Evolutionary conservation across 2,113 vertebrate species (phyloP), one percentile per base, ranked within the genome.

Genomic region (Podarcis raffonei): DNA sequence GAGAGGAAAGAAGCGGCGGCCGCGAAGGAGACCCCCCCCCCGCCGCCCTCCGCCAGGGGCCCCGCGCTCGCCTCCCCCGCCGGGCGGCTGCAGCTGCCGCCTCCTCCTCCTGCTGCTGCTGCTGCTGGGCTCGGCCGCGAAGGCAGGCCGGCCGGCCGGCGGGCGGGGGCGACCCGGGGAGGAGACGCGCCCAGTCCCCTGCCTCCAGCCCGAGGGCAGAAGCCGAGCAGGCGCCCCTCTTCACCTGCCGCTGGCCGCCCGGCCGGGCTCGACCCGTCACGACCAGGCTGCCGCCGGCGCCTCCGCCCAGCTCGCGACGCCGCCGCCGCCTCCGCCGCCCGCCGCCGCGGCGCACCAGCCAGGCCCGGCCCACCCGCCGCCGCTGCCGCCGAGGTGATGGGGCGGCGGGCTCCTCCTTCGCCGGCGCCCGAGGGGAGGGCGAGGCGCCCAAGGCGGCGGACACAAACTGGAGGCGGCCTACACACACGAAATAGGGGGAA

Each of bases 181-280:
- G 20, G 22, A 4, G 32, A 16, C 13, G 23, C 18, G 68, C 48
- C 0, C 15, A 0, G 86, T 4, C 78, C 13, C 81, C 87, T 30
- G 91, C 89, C 42, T 68, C 30, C 13, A 5, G 78, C 48, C 30
- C 22, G 23, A 42, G 75, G 6, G 93, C 88, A 86, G 92, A 85
- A 82, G 69, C 22, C 83, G 27, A 48, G 66, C 27, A 37, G 42
- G 48, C 48, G 11, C 11, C 11, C 48, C 69, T 9, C 6, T 53
- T 27, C 53, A 57, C 71, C 48, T 75, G n/a, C 2, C 7, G 69
- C 89, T 32, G 68, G 48, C 48, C 0, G 48, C 11, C 11, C 48
- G 48, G 9, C 42, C 42, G 42, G 48, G 48, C 48, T 48, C 48
- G 1, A 48, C 48, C 48, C 9, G 2, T 53, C 48, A 12, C 48